These are phyloP conservation scores for Otocyon megalotis DNA, from an alignment of 2,113 vertebrate species.

Conservation along the genomic window DNA sequence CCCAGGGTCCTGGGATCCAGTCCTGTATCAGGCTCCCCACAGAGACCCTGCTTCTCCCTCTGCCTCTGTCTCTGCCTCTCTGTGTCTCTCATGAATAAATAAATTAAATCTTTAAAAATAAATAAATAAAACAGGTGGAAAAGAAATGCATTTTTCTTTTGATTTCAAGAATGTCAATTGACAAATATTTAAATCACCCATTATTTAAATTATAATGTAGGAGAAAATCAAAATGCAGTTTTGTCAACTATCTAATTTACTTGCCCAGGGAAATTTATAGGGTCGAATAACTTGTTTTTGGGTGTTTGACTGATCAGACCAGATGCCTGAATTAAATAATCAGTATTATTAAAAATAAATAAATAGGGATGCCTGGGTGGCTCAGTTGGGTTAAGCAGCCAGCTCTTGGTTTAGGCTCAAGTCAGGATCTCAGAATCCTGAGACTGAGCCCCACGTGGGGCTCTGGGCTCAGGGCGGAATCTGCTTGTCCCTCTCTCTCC, in stretches of 20 bases:
- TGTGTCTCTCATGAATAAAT: no score
- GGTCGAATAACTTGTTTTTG: slow-evolving; percentile 5
- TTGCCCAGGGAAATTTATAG: background rate
- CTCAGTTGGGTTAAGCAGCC: background rate
- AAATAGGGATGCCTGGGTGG: background rate
- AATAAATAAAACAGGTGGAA: background rate
- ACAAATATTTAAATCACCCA: slow-evolving; percentile 35
- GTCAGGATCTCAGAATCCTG: background rate
- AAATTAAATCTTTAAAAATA: no score
- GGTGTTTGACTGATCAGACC: background rate
- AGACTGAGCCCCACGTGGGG: background rate
- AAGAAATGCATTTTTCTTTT: slow-evolving; percentile 5
- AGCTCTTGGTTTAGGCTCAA: background rate
- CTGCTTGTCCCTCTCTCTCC: background rate
- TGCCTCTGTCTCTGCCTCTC: no score
- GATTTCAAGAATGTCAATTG: slow-evolving; percentile 28
- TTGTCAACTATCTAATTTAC: background rate
- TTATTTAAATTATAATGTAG: slow-evolving; percentile 55
- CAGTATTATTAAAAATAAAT: background rate
- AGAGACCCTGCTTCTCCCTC: no score
- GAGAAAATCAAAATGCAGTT: background rate
- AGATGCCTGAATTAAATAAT: background rate
- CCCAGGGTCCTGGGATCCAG: no score
- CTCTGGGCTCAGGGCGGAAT: background rate
- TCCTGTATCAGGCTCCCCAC: no score